Conservation (phyloP, 2,113 vertebrate species). For the Arvicanthis niloticus region DNA sequence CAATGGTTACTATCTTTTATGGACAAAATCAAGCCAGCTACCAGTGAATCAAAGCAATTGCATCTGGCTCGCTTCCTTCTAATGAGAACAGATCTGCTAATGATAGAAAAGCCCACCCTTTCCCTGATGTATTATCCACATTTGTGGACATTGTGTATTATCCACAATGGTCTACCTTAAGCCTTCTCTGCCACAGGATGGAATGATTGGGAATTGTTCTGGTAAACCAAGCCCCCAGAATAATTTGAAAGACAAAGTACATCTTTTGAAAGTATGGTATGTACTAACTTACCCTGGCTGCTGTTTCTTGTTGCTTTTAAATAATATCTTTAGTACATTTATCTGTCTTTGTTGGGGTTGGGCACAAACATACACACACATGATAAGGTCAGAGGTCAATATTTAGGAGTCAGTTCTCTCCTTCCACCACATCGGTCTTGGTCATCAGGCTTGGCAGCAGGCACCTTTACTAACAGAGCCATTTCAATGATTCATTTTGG, state of each 20-base stretch:
- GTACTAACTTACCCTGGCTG: constrained; percentile 5
- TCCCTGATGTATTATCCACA: neutral
- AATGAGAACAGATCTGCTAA: constrained; percentile 51
- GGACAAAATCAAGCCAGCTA: constrained; percentile 57
- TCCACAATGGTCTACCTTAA: neutral
- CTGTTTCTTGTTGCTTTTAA: neutral
- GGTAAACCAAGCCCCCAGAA: neutral
- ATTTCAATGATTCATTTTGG: neutral
- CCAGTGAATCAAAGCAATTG: constrained; percentile 57
- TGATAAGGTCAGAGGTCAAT: neutral
- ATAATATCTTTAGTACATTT: neutral
- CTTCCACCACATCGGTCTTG: neutral
- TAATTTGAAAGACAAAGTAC: neutral
- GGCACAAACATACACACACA: neutral
- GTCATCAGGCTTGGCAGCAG: too few relatives aligned
- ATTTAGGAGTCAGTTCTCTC: neutral
- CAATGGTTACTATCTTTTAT: constrained; percentile 71
- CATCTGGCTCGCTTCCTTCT: constrained; percentile 44
- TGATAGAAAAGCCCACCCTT: neutral
- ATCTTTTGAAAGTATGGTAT: constrained; percentile 22
- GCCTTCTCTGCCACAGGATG: neutral
- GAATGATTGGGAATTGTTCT: neutral
- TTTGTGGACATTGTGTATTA: rapidly evolving
- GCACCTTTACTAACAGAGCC: neutral
- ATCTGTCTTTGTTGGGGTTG: neutral